Base-by-base conservation (phyloP, 2,797 vertebrate genomes). In the Smutsia gigantea region DNA sequence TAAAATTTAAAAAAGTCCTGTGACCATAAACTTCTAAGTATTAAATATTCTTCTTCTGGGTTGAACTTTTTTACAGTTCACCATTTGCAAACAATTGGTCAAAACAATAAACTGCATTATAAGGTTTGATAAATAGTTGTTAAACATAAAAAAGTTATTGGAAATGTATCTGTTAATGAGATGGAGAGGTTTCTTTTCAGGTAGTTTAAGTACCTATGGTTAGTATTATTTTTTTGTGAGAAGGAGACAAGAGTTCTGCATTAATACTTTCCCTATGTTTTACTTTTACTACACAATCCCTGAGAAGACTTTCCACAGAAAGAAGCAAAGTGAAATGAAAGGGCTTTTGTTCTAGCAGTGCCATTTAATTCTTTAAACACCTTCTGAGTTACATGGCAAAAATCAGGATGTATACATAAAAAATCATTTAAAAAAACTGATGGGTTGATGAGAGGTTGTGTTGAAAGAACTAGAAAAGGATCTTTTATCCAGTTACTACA, bases 21-120 rank as follows among this genome's bases (percentile, higher is more conserved):
- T 75, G 15, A 79, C 8, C 13, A 72, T 46, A 74, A 34, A 78
- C 6, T 51, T 74, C 27, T 63, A 64, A 85, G n/a, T 29, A 75
- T 75, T 93, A 88, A 88, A 39, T 81, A 31, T 74, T 87, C 87
- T 93, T 68, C 19, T 87, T 49, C 53, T 93, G 46, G 15, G 42
- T 34, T 77, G 11, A 71, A 64, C n/a, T 39, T 64, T 90, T 92
- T 86, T 84, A 31, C 0, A 34, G n/a, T 66, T 53, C 46, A 90
- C 75, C 64, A 89, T 68, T 96, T 90, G 9, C 14, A 63, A 71
- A 77, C 3, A 42, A 5, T 72, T 68, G 15, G 25, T 77, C 61
- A 71, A 72, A 37, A 64, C 17, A 71, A 55, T 39, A 72, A 66
- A 23, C 61, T 46, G 14, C 14, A 25, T 77, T 64, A n/a, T 66